Conservation (phyloP, 2,888 invertebrate genomes). For the Acleris emargana region DNA sequence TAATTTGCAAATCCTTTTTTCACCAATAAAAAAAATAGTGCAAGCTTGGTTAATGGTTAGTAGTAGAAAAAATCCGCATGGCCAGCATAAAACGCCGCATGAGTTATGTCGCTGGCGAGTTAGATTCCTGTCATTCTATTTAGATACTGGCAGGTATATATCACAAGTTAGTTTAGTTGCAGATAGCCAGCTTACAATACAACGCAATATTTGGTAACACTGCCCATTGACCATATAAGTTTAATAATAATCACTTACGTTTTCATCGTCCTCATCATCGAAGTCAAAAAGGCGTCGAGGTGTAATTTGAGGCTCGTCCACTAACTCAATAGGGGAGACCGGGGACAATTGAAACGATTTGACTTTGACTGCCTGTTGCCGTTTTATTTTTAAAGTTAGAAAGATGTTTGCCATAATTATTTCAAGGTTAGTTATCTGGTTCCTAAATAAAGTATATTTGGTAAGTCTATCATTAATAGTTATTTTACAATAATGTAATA, state of each 20-base stretch:
- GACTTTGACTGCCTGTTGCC: too few relatives aligned
- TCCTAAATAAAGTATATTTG: too few relatives aligned
- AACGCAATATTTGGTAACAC: constrained; percentile 12
- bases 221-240: constrained; percentile 12
- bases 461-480: too few relatives aligned
- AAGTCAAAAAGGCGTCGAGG: constrained; percentile 14
- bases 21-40: constrained; percentile 1
- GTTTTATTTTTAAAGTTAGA: too few relatives aligned
- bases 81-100: constrained; percentile 10
- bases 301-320: constrained; percentile 16
- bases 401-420: too few relatives aligned
- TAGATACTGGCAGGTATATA: constrained; percentile 9
- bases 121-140: constrained; percentile 11
- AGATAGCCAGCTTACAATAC: constrained; percentile 15
- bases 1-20: constrained; percentile 6
- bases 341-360: too few relatives aligned
- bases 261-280: constrained; percentile 11
- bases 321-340: too few relatives aligned
- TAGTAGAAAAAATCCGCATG: constrained; percentile 2
- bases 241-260: constrained; percentile 11
- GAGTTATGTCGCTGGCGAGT: constrained; percentile 10
- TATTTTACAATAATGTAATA: too few relatives aligned
- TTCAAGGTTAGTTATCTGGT: too few relatives aligned
- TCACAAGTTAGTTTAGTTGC: constrained; percentile 18
- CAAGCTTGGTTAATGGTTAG: constrained; percentile 5